A percentile compares a stretch with the other conserved stretches of the same genome.
Evolutionary conservation across 2,113 vertebrate species (phyloP).

Genomic region (Calyptomena viridis): DNA sequence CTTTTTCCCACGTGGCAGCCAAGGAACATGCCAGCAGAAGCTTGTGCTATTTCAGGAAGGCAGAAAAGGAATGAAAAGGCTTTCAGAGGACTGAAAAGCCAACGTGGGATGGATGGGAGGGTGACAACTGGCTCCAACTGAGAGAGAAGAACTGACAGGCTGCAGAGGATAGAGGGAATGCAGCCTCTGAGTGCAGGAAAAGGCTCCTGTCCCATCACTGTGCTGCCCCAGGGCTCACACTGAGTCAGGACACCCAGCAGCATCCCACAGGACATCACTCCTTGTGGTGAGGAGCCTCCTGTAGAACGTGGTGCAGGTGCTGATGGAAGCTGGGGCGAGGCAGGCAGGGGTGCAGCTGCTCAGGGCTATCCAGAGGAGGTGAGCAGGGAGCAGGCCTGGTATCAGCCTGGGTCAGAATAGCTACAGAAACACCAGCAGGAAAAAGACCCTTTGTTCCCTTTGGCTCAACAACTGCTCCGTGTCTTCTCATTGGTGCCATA

Average conservation of each 20-base stretch:
- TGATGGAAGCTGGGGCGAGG: not conserved
- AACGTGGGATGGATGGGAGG: not conserved
- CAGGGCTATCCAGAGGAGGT: accelerated
- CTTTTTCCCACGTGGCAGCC: slow-evolving; percentile 43
- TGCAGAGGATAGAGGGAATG: not conserved
- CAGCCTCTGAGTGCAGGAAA: not conserved
- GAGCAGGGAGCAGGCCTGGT: not conserved
- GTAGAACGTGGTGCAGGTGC: not conserved
- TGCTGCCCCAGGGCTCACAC: accelerated
- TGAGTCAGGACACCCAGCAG: not conserved
- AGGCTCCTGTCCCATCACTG: not conserved
- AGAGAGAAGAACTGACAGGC: not conserved
- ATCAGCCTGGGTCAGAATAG: not conserved
- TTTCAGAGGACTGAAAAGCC: slow-evolving; percentile 25
- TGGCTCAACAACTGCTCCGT: not conserved
- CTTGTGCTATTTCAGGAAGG: slow-evolving; percentile 35
- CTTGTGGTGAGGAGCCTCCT: not conserved
- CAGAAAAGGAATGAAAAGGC: slow-evolving; percentile 6
- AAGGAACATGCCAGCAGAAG: slow-evolving; percentile 36
- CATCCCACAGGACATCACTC: not conserved
- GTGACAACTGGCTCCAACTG: not conserved
- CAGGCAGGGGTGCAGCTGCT: accelerated
- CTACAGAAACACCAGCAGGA: not conserved
- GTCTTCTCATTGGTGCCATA: not conserved
- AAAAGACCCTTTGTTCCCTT: not conserved